A percentile compares a stretch with the other conserved stretches of the same genome.
Conservation (phyloP, 2,888 invertebrate genomes). For the Hartigia nigra region DNA sequence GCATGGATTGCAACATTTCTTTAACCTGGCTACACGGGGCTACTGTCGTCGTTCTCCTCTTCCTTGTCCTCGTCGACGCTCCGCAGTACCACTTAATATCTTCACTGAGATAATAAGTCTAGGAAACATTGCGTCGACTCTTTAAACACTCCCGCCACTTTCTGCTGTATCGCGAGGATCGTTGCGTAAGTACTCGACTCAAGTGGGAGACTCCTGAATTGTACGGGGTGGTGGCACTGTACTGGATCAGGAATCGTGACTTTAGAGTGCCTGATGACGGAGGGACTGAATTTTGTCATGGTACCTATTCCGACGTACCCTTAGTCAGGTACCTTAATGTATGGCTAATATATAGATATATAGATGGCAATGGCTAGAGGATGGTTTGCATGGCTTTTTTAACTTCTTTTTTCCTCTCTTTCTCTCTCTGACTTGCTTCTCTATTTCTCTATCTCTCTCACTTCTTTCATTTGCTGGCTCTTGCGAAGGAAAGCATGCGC, state of each 20-base stretch:
- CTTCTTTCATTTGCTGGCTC: not conserved
- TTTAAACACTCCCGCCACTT: not conserved
- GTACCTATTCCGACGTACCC: not conserved
- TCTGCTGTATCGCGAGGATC: not conserved
- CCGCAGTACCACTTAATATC: not conserved
- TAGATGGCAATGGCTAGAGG: not conserved
- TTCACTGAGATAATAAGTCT: constrained; percentile 4
- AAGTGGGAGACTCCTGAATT: not conserved
- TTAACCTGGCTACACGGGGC: not conserved
- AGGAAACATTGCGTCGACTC: constrained; percentile 6
- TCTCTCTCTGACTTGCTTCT: constrained; percentile 11
- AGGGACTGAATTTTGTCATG: not conserved
- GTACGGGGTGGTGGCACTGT: not conserved
- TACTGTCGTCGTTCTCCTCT: not conserved
- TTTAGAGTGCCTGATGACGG: not conserved
- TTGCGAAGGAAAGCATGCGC: constrained; percentile 38
- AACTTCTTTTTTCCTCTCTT: not conserved
- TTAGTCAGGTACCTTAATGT: not conserved
- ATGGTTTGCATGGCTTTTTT: constrained; percentile 8
- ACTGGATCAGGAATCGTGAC: not conserved
- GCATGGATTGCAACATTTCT: not conserved
- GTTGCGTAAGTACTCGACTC: not conserved
- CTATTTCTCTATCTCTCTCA: too few relatives aligned
- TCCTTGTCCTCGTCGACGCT: not conserved
- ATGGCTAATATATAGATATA: not conserved